Percentiles rank a stretch among this genome's conserved stretches.
These are phyloP conservation scores for Rhinoraja longicauda DNA, from an alignment of 2,797 vertebrate species.

Conservation along the genomic window DNA sequence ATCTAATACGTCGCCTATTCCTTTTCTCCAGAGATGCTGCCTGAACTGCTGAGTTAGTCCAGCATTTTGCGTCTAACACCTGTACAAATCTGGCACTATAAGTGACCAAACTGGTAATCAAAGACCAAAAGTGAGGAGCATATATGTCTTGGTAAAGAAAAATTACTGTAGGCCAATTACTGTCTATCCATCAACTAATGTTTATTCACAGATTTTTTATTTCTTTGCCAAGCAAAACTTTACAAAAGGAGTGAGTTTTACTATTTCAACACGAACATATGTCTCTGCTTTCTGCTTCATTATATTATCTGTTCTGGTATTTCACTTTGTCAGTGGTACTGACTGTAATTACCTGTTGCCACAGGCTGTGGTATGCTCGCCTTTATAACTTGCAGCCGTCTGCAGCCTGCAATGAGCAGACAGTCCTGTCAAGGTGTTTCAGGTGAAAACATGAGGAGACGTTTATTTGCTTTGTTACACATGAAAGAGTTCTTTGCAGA, in stretches of 20 bases:
- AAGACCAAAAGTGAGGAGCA: neutral
- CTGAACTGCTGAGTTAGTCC: no score
- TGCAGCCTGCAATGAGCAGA: neutral
- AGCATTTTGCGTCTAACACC: no score
- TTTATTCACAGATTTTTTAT: neutral
- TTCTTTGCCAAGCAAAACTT: neutral
- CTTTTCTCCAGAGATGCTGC: no score
- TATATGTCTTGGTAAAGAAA: neutral
- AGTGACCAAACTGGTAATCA: neutral
- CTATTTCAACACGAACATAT: neutral
- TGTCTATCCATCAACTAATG: neutral
- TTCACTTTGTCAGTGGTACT: neutral
- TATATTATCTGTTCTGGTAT: neutral
- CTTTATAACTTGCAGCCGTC: neutral
- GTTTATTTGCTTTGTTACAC: neutral
- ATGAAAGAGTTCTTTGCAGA: neutral
- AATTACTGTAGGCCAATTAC: neutral
- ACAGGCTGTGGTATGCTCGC: neutral
- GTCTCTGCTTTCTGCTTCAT: neutral
- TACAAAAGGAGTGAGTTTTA: neutral
- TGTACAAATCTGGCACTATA: neutral
- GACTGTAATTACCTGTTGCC: slow-evolving; percentile 6
- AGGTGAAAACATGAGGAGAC: neutral
- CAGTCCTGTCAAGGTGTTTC: neutral
- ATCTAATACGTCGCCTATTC: no score